Percentiles rank a stretch among this genome's conserved stretches.
phyloP scores from a whole-genome alignment of 1,140 invertebrate species.

The Brachionus paranguensis region DNA sequence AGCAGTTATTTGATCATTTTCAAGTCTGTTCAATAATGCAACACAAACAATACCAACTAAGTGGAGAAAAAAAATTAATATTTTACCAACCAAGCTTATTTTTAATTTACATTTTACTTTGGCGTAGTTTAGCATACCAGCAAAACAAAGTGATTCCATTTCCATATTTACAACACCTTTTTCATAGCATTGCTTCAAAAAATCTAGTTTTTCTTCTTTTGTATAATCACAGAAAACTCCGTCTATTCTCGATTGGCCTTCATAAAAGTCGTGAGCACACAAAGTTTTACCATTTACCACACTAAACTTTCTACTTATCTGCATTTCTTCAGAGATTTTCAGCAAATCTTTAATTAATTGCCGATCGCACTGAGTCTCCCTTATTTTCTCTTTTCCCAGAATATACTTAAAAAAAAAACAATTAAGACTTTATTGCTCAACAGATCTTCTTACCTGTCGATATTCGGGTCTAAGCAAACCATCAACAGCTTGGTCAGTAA shows the following conservation, averaged over 20 bases:
- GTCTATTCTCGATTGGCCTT: conserved; percentile 86
- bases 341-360: background rate
- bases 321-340: background rate
- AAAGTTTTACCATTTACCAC: conserved; percentile 78
- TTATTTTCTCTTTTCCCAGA: conserved; percentile 31
- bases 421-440: background rate
- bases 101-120: conserved; percentile 60
- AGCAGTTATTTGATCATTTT: conserved; percentile 78
- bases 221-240: conserved; percentile 93
- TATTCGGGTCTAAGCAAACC: conserved; percentile 8
- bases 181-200: conserved; percentile 69
- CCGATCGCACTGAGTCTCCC: conserved; percentile 15
- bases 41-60: conserved; percentile 83
- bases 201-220: conserved; percentile 80
- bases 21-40: conserved; percentile 80
- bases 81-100: background rate
- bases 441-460: background rate
- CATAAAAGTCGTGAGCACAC: conserved; percentile 94
- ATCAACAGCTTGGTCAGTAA: conserved; percentile 78
- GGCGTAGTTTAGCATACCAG: conserved; percentile 85
- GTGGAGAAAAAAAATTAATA: background rate
- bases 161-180: conserved; percentile 88
- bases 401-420: background rate
- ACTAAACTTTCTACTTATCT: background rate
- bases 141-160: conserved; percentile 90